Base-by-base conservation (phyloP, 2,797 vertebrate genomes). In the Megalops cyprinoides region DNA sequence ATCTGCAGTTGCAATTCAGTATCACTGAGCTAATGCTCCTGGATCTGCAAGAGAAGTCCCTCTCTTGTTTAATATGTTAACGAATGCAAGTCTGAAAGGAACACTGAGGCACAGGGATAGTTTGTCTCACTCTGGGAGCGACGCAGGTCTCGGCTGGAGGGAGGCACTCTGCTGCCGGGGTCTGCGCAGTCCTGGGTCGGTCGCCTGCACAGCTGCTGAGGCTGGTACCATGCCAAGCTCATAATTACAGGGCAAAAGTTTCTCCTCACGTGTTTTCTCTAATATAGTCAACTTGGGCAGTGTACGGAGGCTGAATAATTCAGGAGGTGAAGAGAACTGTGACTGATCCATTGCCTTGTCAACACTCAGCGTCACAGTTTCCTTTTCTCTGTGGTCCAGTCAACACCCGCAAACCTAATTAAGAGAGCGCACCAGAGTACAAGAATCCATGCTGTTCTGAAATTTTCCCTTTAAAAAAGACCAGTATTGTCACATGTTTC, bases 211-310 rank as follows among this genome's bases (percentile, higher is more conserved):
- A 76, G 74, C 74, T 56, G 51, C 51, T 76, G 7, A 10, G 10
- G 74, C 34, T 76, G 51, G 20, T 76, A 25, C 49, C 34, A 34
- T 20, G 74, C 74, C 74, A 76, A 56, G 20, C 18, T 53, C 31
- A n/a, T 76, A 76, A 76, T 76, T 74, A 76, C 10, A 76, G 28
- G 74, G 51, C 28, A 76, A 53, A 48, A 14, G 31, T 69, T 15
- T 69, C 31, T 69, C 6, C 15, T 53, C 12, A 7, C 18, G 3
- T 20, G 9, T 71, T 44, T 55, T 39, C n/a, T 53, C 23, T 56
- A 76, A 53, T 34, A 76, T 49, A 76, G 46, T 75, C 18, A 48
- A 75, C 74, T 25, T 51, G 7, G 28, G 28, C 37, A 74, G 20
- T 53, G 18, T 31, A 10, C 46, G 15, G 20, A 34, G 48, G 31